Conservation (phyloP, 2,888 invertebrate genomes). For the Sphaeridia pumilis region DNA sequence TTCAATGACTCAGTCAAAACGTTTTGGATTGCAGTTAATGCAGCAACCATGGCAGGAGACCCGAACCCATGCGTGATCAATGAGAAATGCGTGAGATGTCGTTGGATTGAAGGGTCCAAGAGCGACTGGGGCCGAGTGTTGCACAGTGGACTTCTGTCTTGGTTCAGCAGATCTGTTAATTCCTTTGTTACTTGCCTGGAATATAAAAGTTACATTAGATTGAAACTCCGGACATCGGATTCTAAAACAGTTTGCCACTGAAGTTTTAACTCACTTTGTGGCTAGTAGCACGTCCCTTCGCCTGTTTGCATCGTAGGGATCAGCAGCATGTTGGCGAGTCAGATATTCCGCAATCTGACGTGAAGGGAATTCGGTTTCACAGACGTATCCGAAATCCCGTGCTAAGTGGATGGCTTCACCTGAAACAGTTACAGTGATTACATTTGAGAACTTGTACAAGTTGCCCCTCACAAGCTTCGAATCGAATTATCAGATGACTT, state of each 20-base stretch:
- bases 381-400: slow-evolving; percentile 95
- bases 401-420: slow-evolving; percentile 98
- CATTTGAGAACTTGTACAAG: too few species aligned
- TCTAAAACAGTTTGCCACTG: not conserved
- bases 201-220: too few species aligned
- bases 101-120: slow-evolving; percentile 88
- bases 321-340: slow-evolving; percentile 70
- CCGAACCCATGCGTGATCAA: slow-evolving; percentile 98
- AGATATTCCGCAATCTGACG: slow-evolving; percentile 95
- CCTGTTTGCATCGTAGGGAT: slow-evolving; percentile 65
- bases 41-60: slow-evolving; percentile 93
- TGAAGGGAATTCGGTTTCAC: slow-evolving; percentile 98
- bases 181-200: slow-evolving; percentile 93
- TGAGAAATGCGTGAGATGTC: slow-evolving; percentile 94
- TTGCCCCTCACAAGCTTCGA: too few species aligned
- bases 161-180: slow-evolving; percentile 91
- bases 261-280: slow-evolving; percentile 63
- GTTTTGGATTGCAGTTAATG: slow-evolving; percentile 91
- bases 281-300: slow-evolving; percentile 73
- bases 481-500: too few species aligned
- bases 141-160: slow-evolving; percentile 92
- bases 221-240: not conserved
- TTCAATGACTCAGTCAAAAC: slow-evolving; percentile 94
- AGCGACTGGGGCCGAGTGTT: slow-evolving; percentile 90
- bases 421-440: slow-evolving; percentile 43